Base-by-base conservation (phyloP, 2,888 invertebrate genomes). In the Hyles lineata region DNA sequence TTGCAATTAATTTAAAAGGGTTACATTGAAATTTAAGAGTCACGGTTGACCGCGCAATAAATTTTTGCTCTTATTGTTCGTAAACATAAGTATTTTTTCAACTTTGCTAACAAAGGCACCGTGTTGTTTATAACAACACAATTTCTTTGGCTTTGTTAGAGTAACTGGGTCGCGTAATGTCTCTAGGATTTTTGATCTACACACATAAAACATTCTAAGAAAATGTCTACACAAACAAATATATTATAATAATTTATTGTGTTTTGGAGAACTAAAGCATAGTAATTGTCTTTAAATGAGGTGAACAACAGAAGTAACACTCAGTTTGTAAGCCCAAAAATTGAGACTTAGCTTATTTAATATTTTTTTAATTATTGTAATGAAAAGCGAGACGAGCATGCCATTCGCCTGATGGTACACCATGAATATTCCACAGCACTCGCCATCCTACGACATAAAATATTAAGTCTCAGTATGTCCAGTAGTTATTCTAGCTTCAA, bases 41-140 rank as follows among this genome's bases (percentile, higher is more conserved):
- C 25, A 17, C 25, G 60, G 23, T 11, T 60, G 60, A 60, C 60
- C 25, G 60, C 60, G 25, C 25, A 60, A 15, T 25, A 60, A 25
- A 60, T 60, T 60, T 25, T 60, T 25, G 60, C 60, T 3, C 25
- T 60, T 60, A 60, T 60, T 60, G 60, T 23, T 60, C 6, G 60
- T 5, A 23, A 60, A 25, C 60, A 60, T 60, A 60, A 60, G 25
- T 23, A 60, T 25, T 25, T 25, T 25, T 60, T 60, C 25, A 60
- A 60, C 25, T 25, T 60, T 60, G 25, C 55, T n/a, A 55, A 55
- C 55, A 55, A 55, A 55, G 55, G 25, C 15, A 17, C 21, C 17
- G 25, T 60, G 21, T 25, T 23, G 60, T 60, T 60, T 60, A 19
- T 55, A 15, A 15, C 25, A 25, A 25, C 23, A 25, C 23, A 25